Evolutionary conservation across 2,888 invertebrate species (phyloP).

Genomic region (Callosobruchus maculatus): DNA sequence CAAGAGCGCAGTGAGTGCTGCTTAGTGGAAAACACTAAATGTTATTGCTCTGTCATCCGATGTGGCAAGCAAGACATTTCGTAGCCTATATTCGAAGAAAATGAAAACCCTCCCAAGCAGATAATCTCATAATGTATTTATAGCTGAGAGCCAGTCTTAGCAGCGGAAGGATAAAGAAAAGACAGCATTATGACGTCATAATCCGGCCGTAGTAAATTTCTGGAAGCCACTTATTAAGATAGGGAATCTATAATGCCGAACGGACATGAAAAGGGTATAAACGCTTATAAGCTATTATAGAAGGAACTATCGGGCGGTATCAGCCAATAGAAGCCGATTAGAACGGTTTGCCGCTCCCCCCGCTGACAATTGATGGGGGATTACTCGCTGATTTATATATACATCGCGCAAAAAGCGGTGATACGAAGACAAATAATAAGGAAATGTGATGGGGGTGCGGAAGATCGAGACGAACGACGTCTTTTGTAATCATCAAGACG

Average conservation of each 20-base stretch:
- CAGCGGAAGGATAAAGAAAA: background rate
- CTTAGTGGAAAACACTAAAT: no score
- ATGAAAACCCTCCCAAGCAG: background rate
- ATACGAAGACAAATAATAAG: background rate
- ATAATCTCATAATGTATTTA: background rate
- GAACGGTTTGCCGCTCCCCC: background rate
- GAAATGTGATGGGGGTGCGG: background rate
- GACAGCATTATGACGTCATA: background rate
- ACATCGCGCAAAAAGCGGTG: background rate
- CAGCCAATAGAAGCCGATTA: background rate
- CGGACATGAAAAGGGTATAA: background rate
- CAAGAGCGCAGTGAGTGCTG: no score
- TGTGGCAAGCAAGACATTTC: no score
- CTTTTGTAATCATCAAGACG: background rate
- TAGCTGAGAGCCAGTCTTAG: background rate
- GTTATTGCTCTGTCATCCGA: no score
- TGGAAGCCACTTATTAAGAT: background rate
- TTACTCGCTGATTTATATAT: background rate
- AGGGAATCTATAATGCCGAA: background rate
- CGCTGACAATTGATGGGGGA: background rate
- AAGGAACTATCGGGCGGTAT: background rate
- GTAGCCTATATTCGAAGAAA: background rate
- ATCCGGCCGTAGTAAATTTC: background rate
- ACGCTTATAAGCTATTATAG: background rate
- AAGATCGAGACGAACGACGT: background rate